A percentile compares a stretch with the other conserved stretches of the same genome.
Evolutionary conservation across 2,797 vertebrate genomes (phyloP).

Genomic region (Leptoclinus maculatus): DNA sequence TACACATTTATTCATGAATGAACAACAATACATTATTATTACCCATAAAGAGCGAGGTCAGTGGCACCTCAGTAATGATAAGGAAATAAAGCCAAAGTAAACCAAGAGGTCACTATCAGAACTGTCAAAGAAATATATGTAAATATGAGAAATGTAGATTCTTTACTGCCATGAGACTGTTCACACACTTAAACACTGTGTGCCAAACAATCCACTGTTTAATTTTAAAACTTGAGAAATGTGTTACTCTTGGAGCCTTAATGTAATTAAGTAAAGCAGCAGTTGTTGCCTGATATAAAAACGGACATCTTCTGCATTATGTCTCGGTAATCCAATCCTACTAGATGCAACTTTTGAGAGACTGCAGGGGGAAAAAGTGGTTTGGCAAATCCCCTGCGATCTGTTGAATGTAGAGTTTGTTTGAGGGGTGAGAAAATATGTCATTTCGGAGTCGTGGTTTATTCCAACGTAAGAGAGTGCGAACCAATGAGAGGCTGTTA

Average conservation of each 20-base stretch:
- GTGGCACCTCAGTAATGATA: background rate
- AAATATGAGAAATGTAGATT: background rate
- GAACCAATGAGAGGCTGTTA: constrained; percentile 76
- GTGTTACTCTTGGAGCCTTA: background rate
- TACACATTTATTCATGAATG: background rate
- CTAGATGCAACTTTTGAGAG: constrained; percentile 77
- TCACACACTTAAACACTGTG: background rate
- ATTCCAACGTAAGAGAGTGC: constrained; percentile 76
- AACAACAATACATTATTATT: background rate
- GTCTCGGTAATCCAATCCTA: constrained; percentile 72
- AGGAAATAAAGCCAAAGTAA: background rate
- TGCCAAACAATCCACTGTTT: constrained; percentile 6
- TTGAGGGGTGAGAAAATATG: constrained; percentile 83
- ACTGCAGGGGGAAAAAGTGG: constrained; percentile 74
- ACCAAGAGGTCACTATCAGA: background rate
- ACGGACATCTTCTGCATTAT: constrained; percentile 66
- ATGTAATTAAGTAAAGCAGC: constrained; percentile 5
- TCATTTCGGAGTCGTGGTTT: constrained; percentile 82
- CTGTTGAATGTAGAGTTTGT: constrained; percentile 85
- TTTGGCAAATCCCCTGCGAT: constrained; percentile 75
- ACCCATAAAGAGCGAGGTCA: background rate
- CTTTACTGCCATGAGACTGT: background rate
- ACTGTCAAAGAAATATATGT: background rate
- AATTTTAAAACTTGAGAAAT: constrained; percentile 11
- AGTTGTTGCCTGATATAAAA: constrained; percentile 37